Evolutionary conservation across 2,888 invertebrate species (phyloP).

Genomic region (Torymus auratus): DNA sequence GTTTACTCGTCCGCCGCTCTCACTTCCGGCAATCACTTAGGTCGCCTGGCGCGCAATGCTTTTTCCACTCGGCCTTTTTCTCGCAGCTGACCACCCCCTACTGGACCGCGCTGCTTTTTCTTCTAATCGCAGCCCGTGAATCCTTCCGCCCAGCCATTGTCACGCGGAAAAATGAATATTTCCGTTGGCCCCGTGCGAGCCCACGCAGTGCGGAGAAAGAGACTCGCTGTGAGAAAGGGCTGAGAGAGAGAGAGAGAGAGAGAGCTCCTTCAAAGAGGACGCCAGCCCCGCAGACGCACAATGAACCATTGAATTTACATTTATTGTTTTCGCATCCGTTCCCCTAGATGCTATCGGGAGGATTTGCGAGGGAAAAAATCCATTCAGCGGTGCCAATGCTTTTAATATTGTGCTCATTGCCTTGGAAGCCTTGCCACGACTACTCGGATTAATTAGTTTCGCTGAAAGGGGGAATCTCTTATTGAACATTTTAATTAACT

Average conservation of each 20-base stretch:
- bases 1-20: slow-evolving; percentile 71
- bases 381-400: too few species aligned
- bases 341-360: background rate
- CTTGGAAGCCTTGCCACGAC: too few species aligned
- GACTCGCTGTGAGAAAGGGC: background rate
- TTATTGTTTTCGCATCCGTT: slow-evolving; percentile 35
- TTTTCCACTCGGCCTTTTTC: slow-evolving; percentile 37
- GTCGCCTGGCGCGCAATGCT: slow-evolving; percentile 45
- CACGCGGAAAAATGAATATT: slow-evolving; percentile 44
- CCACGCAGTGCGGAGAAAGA: too few species aligned
- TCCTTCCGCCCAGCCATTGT: slow-evolving; percentile 19
- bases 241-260: too few species aligned
- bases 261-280: background rate
- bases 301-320: background rate
- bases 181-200: background rate
- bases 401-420: too few species aligned
- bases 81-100: too few species aligned
- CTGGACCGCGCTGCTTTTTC: background rate
- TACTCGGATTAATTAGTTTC: too few species aligned
- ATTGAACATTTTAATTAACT: too few species aligned
- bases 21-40: slow-evolving; percentile 73
- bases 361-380: too few species aligned
- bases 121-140: slow-evolving; percentile 20
- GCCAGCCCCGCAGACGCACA: background rate
- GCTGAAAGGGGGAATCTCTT: too few species aligned